Conservation (phyloP, 2,797 vertebrate genomes). For the Diplodus sargus region DNA sequence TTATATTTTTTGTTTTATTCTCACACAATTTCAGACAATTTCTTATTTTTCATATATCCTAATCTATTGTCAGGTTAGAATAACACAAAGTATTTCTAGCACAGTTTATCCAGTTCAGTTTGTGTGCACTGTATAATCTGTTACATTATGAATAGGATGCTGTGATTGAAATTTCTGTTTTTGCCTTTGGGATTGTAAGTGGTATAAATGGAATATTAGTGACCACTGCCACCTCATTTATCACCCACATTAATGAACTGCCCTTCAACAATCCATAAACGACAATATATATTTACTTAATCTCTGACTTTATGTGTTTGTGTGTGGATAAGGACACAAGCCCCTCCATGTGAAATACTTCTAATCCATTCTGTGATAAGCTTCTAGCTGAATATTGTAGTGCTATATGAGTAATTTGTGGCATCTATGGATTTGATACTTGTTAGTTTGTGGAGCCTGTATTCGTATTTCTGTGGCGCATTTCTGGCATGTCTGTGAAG, state of each 20-base stretch:
- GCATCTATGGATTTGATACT: not conserved
- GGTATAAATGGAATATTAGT: not conserved
- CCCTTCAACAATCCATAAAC: constrained; percentile 2
- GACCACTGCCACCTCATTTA: constrained; percentile 5
- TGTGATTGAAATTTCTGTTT: not conserved
- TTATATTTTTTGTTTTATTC: not conserved
- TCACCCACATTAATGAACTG: not conserved
- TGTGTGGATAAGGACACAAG: not conserved
- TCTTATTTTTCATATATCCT: not conserved
- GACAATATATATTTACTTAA: not conserved
- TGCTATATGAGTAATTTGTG: not conserved
- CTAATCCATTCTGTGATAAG: not conserved
- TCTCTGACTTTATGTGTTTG: constrained; percentile 2
- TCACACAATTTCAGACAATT: not conserved
- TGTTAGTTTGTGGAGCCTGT: not conserved
- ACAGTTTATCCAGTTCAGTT: not conserved
- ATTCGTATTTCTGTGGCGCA: not conserved
- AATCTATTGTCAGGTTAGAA: not conserved
- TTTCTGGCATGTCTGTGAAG: not conserved
- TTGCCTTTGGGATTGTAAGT: not conserved
- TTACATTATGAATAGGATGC: not conserved
- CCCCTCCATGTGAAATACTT: not conserved
- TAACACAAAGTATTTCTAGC: not conserved
- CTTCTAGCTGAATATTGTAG: not conserved
- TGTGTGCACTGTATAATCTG: not conserved